Base-by-base conservation (phyloP, 2,888 invertebrate species). In the Aspidapion aeneum region DNA sequence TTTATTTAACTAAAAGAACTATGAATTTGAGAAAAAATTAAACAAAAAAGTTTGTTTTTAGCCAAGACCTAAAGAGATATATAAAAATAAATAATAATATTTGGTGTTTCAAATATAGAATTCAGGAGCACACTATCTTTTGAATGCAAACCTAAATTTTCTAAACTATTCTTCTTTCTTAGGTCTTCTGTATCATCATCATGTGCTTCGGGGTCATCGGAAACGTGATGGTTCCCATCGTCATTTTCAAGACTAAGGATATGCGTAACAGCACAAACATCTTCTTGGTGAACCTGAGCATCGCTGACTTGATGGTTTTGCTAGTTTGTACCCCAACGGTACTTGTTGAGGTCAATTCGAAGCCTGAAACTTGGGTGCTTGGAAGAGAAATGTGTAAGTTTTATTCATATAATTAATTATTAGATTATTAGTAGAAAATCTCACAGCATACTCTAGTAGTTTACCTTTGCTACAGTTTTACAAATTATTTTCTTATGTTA, bases 191-290 rank as follows among this genome's bases (percentile, higher is more conserved):
- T 80, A 89, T 92, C 74, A 84, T 90, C 70, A 93, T 96, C 72
- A 91, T 96, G 87, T 86, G 93, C 74, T 83, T 96, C 71, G 96
- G 96, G 49, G 91, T 95, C 67, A 87, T 94, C 69, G 96, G 96
- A 19, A 97, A 97, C 77, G 86, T 94, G 66, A 92, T 96, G 89
- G 96, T 96, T 76, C 94, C 95, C 48, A 87, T 95, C 74, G 96
- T 97, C 71, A 94, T 96, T 70, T 85, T 94, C 75, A 90, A 91
- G 78, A 94, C 94, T 58, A 93, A 94, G 78, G 95, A 96, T 78
- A 93, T 96, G 93, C 85, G 94, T 74, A 96, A 94, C 77, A 94
- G 96, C 61, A 96, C 96, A 66, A 96, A 96, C 79, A 94, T 95
- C 74, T 96, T 96, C 79, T 85, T 97, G 75, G 92, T 96, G 80